Base-by-base conservation (phyloP, 2,113 vertebrate species). In the Picathartes gymnocephalus region DNA sequence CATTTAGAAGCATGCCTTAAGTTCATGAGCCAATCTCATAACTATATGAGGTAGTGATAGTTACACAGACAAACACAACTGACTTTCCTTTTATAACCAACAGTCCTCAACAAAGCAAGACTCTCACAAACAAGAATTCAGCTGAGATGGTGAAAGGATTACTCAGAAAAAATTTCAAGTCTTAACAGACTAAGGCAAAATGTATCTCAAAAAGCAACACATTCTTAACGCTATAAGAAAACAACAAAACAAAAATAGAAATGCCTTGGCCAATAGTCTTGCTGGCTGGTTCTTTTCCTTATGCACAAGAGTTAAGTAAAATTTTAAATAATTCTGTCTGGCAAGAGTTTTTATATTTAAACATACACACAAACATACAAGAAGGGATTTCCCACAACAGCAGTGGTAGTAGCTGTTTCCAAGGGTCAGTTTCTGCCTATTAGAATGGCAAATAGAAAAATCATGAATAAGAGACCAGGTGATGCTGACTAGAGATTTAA, bases 261-360 rank as follows among this genome's bases (percentile, higher is more conserved):
- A 70, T 45, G 27, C 76, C 73, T 92, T 44, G 48, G 74, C 69
- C 42, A 51, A 82, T 62, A 81, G 28, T 78, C 58, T 73, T 20
- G 14, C 77, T 95, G 69, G 28, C 84, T 51, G 81, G 83, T 85
- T 83, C 45, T 27, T 86, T 78, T 94, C 82, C 82, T 82, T 81
- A 93, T 58, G 93, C 91, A 92, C 91, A 96, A 84, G 44, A 96
- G 93, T 89, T 86, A 97, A 93, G 79, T 85, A 79, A 78, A 91
- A 66, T 58, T 62, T 73, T 40, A 76, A 95, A 80, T 83, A 47
- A 80, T 53, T 70, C 24, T 76, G 9, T 83, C 44, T 60, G 57
- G 54, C 44, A 84, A 80, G 70, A 81, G 33, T 25, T 84, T 86
- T 80, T 54, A 45, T 70, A 37, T 61, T 88, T 62, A 77, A 81